Base-by-base conservation (phyloP, 2,888 invertebrate genomes). In the Sipunculus nudus region DNA sequence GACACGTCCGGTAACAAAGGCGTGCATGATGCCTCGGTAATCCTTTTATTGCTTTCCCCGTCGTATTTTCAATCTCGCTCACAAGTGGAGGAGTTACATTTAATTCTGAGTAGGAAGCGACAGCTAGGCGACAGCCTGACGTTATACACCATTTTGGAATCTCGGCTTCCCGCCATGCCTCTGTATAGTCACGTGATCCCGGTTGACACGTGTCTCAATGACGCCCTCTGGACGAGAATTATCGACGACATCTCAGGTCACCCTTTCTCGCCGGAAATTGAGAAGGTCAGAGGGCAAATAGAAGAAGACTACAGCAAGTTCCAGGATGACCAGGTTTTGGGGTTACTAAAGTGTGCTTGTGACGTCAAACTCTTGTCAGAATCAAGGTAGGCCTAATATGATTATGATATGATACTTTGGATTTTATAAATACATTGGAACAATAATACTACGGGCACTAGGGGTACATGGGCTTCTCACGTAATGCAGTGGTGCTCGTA, bases 11-110 rank as follows among this genome's bases (percentile, higher is more conserved):
- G n/a, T n/a, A n/a, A n/a, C n/a, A n/a, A n/a, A n/a, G n/a, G n/a
- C n/a, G n/a, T n/a, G n/a, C 75, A 78, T 43, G 61, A 60, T 8
- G 75, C 78, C 3, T 63, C 64, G 32, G 63, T 69, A 38, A 68
- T 79, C n/a, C 73, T 80, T 2, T 53, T 75, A 21, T 68, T 80
- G 28, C 54, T 80, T 6, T 78, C 78, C 0, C 59, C 71, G 13
- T 68, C 73, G n/a, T 77, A 74, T 46, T 39, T 76, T 2, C 41
- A 63, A 21, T 74, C 74, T 8, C 53, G 59, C 13, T 63, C 70
- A 41, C 71, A 74, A 16, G 63, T 76, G 57, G 74, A 79, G 38
- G 77, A 79, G 55, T 71, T 80, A 2, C 74, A 76, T 52, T 61
- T 77, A 1, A 73, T 75, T 4, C 64, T 80, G 4, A 67, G 71